These are phyloP conservation scores for Zaprionus camerounensis DNA, from an alignment of 1,140 invertebrate species.

Conservation along the genomic window DNA sequence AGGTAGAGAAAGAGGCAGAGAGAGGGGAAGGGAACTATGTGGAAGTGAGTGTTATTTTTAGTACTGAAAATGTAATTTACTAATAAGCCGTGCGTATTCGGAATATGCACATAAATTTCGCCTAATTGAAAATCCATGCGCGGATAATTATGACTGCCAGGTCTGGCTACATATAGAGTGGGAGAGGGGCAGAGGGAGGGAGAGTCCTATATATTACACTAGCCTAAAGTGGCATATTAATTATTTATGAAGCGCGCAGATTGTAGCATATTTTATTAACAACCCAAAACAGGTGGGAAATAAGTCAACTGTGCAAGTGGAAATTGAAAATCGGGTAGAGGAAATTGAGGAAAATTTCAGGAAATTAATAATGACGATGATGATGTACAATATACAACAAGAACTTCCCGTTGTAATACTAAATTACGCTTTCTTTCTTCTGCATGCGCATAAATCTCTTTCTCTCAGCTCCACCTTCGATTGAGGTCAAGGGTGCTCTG, in stretches of 20 bases:
- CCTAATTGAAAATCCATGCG: slow-evolving; percentile 76
- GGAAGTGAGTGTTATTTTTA: slow-evolving; percentile 61
- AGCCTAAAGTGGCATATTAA: not conserved
- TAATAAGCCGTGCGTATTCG: slow-evolving; percentile 72
- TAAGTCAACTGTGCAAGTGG: not conserved
- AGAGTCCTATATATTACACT: not conserved
- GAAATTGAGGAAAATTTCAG: not conserved
- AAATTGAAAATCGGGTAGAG: not conserved
- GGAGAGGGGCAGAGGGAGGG: not conserved
- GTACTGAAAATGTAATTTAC: slow-evolving; percentile 71
- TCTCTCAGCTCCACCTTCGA: not conserved
- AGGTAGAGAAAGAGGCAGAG: not conserved
- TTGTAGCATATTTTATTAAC: slow-evolving; percentile 7
- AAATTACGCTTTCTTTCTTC: not conserved
- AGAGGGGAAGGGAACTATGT: not conserved
- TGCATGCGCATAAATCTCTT: not conserved
- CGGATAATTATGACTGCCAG: slow-evolving; percentile 72
- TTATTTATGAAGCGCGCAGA: not conserved
- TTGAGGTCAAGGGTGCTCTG: not conserved
- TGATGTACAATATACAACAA: too few species aligned
- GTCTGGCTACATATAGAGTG: not conserved
- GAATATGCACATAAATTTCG: slow-evolving; percentile 75
- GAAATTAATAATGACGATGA: not conserved
- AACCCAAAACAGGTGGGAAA: slow-evolving; percentile 16
- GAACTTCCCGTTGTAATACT: not conserved